Evolutionary conservation across 2,888 invertebrate genomes (phyloP).

Genomic region (Liopterus haemorrhoidalis): DNA sequence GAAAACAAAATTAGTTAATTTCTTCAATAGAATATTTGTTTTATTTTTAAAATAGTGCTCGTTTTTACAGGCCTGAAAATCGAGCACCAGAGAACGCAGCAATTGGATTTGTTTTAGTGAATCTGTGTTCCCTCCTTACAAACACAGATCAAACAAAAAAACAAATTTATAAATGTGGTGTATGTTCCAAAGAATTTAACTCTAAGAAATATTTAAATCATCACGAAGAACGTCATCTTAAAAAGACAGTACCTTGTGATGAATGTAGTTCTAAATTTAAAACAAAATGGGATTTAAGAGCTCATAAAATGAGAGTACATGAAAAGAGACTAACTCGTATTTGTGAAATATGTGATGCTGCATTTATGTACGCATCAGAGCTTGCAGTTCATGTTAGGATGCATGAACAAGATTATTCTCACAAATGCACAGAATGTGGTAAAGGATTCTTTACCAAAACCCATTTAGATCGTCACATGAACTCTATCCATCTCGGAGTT

Average conservation of each 20-base stretch:
- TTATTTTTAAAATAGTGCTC: conserved; percentile 4
- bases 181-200: no score
- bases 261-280: not conserved
- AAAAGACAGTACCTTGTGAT: not conserved
- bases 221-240: not conserved
- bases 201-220: not conserved
- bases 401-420: conserved; percentile 1
- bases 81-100: not conserved
- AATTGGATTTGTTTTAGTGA: no score
- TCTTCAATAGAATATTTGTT: no score
- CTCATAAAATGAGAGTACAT: not conserved
- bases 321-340: not conserved
- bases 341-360: conserved; percentile 3
- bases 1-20: no score
- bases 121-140: no score
- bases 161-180: conserved; percentile 1
- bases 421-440: conserved; percentile 24
- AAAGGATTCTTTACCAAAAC: conserved; percentile 23
- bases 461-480: conserved; percentile 25
- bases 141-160: no score
- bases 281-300: not conserved
- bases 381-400: not conserved
- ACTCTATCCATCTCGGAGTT: conserved; percentile 19
- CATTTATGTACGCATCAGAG: not conserved
- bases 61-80: conserved; percentile 1